These are phyloP conservation scores for Synanceia verrucosa DNA, from an alignment of 2,797 vertebrate genomes.

Conservation along the genomic window DNA sequence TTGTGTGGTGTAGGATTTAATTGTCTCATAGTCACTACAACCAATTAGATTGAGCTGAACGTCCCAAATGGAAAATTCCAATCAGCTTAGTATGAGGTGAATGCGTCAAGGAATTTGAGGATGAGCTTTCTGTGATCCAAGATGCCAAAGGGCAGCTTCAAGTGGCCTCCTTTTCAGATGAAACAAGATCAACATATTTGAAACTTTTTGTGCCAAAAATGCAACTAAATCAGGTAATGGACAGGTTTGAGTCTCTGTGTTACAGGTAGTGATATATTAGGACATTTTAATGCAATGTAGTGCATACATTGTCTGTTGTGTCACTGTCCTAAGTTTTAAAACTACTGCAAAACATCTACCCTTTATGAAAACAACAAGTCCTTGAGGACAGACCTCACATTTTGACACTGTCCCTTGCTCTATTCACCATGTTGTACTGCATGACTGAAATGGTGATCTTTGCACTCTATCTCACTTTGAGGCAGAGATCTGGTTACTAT, in stretches of 20 bases:
- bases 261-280: not conserved
- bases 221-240: slow-evolving; percentile 1
- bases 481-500: slow-evolving; percentile 35
- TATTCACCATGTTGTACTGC: slow-evolving; percentile 40
- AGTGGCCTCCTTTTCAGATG: slow-evolving; percentile 23
- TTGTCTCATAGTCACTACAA: slow-evolving; percentile 35
- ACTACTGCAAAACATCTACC: slow-evolving; percentile 4
- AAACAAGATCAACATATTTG: not conserved
- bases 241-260: not conserved
- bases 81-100: slow-evolving; percentile 38
- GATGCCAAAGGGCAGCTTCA: slow-evolving; percentile 22
- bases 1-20: slow-evolving; percentile 28
- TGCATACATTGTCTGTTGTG: slow-evolving; percentile 12
- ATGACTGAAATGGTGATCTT: slow-evolving; percentile 59
- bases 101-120: not conserved
- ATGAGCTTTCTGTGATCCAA: slow-evolving; percentile 2
- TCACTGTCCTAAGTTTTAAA: slow-evolving; percentile 20
- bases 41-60: slow-evolving; percentile 54
- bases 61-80: slow-evolving; percentile 30
- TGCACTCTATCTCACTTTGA: slow-evolving; percentile 47
- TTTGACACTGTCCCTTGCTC: slow-evolving; percentile 14
- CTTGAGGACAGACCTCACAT: slow-evolving; percentile 8
- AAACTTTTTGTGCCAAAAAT: slow-evolving; percentile 55
- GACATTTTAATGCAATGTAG: not conserved
- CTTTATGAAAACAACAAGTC: slow-evolving; percentile 11